phyloP scores from a whole-genome alignment of 2,797 vertebrate genomes.

The Pangasius larnaudii region DNA sequence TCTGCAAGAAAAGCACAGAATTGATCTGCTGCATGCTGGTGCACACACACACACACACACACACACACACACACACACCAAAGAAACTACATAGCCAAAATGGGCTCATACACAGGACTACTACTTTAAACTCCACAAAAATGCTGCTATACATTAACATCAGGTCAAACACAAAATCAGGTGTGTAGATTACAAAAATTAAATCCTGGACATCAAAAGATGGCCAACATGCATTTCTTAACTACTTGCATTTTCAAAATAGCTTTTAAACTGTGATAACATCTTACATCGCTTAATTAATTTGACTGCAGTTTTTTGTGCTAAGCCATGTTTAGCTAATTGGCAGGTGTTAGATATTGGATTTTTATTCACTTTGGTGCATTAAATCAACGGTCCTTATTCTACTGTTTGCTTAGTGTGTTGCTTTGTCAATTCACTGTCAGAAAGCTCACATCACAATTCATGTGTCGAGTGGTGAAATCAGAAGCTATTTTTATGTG shows the following conservation, averaged over 20 bases:
- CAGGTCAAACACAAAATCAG: background rate
- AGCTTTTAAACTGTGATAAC: background rate
- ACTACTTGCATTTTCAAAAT: background rate
- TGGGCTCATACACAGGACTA: background rate
- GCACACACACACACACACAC: conserved; percentile 29
- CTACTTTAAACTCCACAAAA: background rate
- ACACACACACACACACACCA: conserved; percentile 36
- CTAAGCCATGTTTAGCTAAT: background rate
- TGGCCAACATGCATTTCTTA: background rate
- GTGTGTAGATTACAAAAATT: background rate
- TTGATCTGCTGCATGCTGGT: conserved; percentile 58
- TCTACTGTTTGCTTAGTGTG: background rate
- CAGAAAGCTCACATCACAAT: background rate
- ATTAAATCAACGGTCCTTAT: background rate
- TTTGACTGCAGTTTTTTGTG: too few relatives aligned
- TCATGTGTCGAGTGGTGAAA: background rate
- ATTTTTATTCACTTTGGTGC: background rate
- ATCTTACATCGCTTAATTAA: background rate
- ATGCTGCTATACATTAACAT: background rate
- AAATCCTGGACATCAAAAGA: background rate
- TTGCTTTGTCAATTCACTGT: background rate
- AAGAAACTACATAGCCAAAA: background rate
- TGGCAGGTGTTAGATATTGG: background rate
- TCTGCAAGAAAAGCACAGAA: conserved; percentile 78
- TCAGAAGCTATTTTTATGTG: background rate